phyloP scores from a whole-genome alignment of 2,888 invertebrate genomes.

The Thelaira solivaga region DNA sequence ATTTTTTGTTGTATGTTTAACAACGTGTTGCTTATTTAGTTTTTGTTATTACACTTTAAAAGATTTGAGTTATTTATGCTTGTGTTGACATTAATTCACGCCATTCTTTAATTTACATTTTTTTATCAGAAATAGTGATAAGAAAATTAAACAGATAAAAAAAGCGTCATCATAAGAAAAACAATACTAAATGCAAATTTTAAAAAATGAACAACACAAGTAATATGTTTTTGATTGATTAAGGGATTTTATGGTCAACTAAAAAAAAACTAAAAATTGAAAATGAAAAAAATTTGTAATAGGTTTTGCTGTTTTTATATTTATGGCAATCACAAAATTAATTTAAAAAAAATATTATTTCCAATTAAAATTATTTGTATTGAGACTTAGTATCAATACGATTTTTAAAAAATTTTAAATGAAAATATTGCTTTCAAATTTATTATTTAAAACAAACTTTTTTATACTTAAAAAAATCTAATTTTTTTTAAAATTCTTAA shows the following conservation, averaged over 20 bases:
- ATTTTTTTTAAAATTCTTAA: too few relatives aligned
- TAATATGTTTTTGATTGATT: slow-evolving; percentile 53
- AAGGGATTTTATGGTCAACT: slow-evolving; percentile 30
- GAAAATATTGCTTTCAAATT: too few relatives aligned
- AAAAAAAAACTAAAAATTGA: not conserved
- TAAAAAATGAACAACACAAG: slow-evolving; percentile 46
- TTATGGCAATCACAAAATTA: too few relatives aligned
- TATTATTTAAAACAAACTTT: too few relatives aligned
- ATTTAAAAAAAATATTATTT: too few relatives aligned
- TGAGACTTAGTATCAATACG: too few relatives aligned
- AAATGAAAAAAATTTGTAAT: slow-evolving; percentile 2
- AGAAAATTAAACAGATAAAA: not conserved
- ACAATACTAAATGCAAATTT: slow-evolving; percentile 40
- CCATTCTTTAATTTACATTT: slow-evolving; percentile 25
- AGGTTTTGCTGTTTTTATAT: too few relatives aligned
- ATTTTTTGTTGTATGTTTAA: slow-evolving; percentile 3
- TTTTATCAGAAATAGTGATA: not conserved
- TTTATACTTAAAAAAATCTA: too few relatives aligned
- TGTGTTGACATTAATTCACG: slow-evolving; percentile 40
- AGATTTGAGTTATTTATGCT: slow-evolving; percentile 52
- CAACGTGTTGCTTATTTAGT: slow-evolving; percentile 41
- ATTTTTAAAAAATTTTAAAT: too few relatives aligned
- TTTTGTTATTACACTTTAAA: slow-evolving; percentile 23
- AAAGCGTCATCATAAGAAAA: not conserved
- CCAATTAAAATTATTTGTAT: too few relatives aligned